Evolutionary conservation across 2,797 vertebrate genomes (phyloP).

Genomic region (Sus cebifrons): DNA sequence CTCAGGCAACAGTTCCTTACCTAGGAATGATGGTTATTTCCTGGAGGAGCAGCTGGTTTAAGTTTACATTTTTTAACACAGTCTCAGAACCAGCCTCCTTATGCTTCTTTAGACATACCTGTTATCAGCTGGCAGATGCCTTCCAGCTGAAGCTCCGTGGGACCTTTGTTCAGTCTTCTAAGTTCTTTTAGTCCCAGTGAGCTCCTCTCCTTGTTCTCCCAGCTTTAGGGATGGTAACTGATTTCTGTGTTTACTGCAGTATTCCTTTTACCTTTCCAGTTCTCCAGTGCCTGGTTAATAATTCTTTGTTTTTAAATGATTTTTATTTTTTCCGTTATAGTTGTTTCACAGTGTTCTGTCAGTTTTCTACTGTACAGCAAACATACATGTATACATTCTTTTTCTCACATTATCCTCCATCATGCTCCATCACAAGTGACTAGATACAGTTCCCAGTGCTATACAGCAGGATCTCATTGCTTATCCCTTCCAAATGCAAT

Average conservation of each 20-base stretch:
- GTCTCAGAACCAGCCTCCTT: neutral
- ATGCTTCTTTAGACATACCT: constrained; percentile 17
- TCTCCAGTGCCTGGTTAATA: neutral
- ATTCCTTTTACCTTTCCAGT: neutral
- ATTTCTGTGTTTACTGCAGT: neutral
- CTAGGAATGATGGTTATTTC: constrained; percentile 34
- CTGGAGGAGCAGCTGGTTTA: constrained; percentile 44
- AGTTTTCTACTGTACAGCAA: no score
- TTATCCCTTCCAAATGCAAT: no score
- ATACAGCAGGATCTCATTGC: no score
- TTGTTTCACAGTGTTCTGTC: no score
- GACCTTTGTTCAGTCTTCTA: neutral
- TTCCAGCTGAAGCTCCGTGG: neutral
- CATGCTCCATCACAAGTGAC: no score
- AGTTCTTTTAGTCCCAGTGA: neutral
- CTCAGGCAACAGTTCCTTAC: neutral
- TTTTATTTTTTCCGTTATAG: no score
- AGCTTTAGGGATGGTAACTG: neutral
- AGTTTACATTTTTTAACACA: neutral
- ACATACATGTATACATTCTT: no score
- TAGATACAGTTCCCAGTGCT: no score
- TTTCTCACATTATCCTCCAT: no score
- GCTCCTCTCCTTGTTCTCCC: neutral
- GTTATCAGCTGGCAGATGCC: neutral
- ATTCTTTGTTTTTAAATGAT: neutral